Conservation (phyloP, 2,113 vertebrate species). For the Aptenodytes forsteri region DNA sequence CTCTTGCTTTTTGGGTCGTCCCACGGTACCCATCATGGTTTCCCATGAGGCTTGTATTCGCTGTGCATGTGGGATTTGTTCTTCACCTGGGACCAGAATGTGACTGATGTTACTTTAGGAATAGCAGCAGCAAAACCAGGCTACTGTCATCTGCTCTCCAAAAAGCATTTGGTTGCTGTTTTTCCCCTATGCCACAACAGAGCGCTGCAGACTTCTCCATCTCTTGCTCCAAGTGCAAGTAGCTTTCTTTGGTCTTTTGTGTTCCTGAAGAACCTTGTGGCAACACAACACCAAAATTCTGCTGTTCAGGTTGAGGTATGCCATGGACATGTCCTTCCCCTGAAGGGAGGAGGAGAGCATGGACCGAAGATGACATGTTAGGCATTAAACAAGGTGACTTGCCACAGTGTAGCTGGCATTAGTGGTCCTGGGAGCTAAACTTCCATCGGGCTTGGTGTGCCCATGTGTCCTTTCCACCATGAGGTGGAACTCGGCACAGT, state of each 20-base stretch:
- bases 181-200: not conserved
- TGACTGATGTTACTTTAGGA: not conserved
- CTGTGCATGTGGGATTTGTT: not conserved
- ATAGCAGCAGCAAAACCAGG: not conserved
- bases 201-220: not conserved
- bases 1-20: not conserved
- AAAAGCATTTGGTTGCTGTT: not conserved
- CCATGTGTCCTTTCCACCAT: accelerated
- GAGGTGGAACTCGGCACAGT: not conserved
- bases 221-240: not conserved
- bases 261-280: not conserved
- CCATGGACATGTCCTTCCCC: not conserved
- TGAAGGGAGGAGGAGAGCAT: not conserved
- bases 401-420: not conserved
- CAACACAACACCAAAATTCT: not conserved
- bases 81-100: not conserved
- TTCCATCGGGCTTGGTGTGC: not conserved
- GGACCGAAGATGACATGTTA: not conserved
- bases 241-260: not conserved
- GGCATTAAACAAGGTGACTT: not conserved
- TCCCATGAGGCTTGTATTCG: not conserved
- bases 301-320: not conserved
- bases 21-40: not conserved
- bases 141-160: not conserved
- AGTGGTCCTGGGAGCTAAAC: not conserved